A percentile compares a stretch with the other conserved stretches of the same genome.
phyloP scores from a whole-genome alignment of 2,888 invertebrate genomes.

The Cetonia aurata region DNA sequence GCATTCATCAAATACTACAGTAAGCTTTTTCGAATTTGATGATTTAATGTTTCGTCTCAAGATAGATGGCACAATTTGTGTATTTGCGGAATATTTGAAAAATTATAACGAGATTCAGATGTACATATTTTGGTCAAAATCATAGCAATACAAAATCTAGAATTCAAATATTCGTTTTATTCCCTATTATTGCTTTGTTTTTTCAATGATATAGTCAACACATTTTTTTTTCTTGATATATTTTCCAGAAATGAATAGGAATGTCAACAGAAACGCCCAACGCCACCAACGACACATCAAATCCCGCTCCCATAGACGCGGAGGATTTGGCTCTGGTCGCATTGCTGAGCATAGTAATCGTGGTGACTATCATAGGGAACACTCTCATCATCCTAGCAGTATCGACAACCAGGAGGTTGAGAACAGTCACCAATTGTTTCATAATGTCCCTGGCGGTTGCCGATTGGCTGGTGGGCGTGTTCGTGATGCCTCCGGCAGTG shows the following conservation, averaged over 20 bases:
- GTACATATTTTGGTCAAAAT: no score
- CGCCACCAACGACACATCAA: slow-evolving; percentile 40
- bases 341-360: slow-evolving; percentile 76
- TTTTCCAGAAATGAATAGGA: slow-evolving; percentile 63
- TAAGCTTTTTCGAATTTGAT: no score
- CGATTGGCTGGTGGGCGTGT: slow-evolving; percentile 92
- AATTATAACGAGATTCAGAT: no score
- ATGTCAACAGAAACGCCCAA: slow-evolving; percentile 59
- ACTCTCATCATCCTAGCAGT: slow-evolving; percentile 92
- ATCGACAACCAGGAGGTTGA: slow-evolving; percentile 84
- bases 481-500: slow-evolving; percentile 97
- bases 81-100: no score
- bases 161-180: no score
- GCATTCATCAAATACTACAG: no score
- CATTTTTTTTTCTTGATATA: slow-evolving; percentile 43
- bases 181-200: no score
- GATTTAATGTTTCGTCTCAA: no score
- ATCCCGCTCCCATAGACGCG: slow-evolving; percentile 22
- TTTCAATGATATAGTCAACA: no score
- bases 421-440: slow-evolving; percentile 96
- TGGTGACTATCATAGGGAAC: slow-evolving; percentile 86
- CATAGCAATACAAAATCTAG: no score
- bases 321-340: slow-evolving; percentile 69
- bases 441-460: slow-evolving; percentile 95
- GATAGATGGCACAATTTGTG: no score